Conservation (phyloP, 2,797 vertebrate genomes). For the Poecilia velifera region DNA sequence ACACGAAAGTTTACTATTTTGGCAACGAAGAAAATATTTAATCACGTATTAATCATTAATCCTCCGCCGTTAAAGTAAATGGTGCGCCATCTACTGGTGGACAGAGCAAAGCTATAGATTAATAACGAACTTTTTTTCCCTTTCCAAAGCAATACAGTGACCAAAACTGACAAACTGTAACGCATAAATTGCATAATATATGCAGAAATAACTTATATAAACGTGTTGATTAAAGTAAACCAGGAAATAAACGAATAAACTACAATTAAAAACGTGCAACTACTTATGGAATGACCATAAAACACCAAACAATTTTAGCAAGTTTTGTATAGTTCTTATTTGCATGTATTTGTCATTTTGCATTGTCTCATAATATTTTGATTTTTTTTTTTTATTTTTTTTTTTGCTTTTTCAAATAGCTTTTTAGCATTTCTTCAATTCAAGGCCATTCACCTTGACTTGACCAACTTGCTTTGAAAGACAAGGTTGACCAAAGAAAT, state of each 20-base stretch:
- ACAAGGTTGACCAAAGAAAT: background rate
- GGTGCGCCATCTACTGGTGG: conserved; percentile 62
- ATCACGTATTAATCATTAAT: background rate
- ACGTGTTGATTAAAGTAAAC: background rate
- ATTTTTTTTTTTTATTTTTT: background rate
- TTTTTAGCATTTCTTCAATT: background rate
- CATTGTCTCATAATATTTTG: background rate
- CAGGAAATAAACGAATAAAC: background rate
- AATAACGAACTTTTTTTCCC: background rate
- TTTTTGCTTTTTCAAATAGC: background rate
- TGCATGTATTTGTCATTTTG: background rate
- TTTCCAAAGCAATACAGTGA: background rate
- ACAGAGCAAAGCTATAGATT: background rate
- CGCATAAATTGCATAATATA: background rate
- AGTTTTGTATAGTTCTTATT: background rate
- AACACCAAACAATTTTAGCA: background rate
- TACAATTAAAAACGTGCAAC: background rate
- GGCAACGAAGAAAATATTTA: conserved; percentile 2
- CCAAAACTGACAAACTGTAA: background rate
- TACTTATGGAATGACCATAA: background rate
- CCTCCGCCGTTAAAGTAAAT: background rate
- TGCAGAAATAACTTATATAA: background rate
- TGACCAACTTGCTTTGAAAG: background rate
- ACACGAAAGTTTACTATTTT: conserved; percentile 10
- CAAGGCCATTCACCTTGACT: background rate